A percentile compares a stretch with the other conserved stretches of the same genome.
Conservation (phyloP, 1,140 invertebrate genomes). For the Hycleus cichorii region DNA sequence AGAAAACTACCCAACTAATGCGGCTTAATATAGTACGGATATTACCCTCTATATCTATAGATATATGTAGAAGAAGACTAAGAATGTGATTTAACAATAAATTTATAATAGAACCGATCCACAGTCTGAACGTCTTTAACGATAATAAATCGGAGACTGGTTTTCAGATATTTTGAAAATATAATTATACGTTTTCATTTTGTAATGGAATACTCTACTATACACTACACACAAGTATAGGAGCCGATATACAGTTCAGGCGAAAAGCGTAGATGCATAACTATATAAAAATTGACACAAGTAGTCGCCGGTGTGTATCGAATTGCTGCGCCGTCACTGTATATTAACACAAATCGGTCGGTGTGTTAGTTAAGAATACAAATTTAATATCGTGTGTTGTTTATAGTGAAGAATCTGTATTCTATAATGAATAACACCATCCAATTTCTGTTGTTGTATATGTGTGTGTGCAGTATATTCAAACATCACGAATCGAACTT, state of each 20-base stretch:
- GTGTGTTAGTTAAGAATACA: too few species aligned
- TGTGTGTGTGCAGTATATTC: constrained; percentile 33
- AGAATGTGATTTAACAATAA: constrained; percentile 23
- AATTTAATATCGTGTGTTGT: too few species aligned
- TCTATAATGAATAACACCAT: constrained; percentile 19
- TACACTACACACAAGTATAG: too few species aligned
- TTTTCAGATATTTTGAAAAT: constrained; percentile 37
- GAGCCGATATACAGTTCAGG: too few species aligned
- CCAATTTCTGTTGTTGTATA: constrained; percentile 21
- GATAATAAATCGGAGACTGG: constrained; percentile 37
- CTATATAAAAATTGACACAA: too few species aligned
- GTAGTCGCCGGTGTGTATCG: too few species aligned
- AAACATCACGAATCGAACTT: constrained; percentile 43
- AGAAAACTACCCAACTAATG: constrained; percentile 38
- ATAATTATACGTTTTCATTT: constrained; percentile 36
- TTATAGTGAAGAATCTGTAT: too few species aligned
- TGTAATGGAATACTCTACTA: constrained; percentile 32
- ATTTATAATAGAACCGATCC: neutral
- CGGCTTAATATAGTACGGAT: constrained; percentile 27
- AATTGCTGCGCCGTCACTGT: too few species aligned
- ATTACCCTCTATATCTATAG: neutral
- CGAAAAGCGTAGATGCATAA: too few species aligned
- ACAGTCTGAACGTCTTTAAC: constrained; percentile 22
- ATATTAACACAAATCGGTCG: too few species aligned
- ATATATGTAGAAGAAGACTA: neutral